These are phyloP conservation scores for Elegia similella DNA, from an alignment of 2,888 invertebrate genomes.

Conservation along the genomic window DNA sequence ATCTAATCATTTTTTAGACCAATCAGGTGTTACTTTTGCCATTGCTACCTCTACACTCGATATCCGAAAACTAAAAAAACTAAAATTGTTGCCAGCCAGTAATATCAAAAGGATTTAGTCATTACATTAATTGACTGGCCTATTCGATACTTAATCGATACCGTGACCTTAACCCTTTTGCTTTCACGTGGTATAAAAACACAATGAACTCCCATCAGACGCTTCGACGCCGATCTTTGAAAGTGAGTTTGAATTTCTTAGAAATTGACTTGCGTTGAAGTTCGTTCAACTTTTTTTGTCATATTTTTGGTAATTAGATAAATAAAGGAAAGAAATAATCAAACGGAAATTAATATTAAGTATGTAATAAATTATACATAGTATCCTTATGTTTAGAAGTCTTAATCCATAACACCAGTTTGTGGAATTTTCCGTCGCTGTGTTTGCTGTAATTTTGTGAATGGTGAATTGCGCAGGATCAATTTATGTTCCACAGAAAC, in stretches of 20 bases:
- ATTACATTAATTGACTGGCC: slow-evolving; percentile 3
- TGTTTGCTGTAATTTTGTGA: no score
- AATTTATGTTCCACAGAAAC: no score
- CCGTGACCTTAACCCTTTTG: slow-evolving; percentile 8
- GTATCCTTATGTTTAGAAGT: no score
- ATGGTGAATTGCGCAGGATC: no score
- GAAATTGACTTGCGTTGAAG: slow-evolving; percentile 17
- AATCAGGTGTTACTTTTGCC: slow-evolving; percentile 4
- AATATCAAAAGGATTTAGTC: not conserved
- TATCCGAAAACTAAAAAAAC: not conserved
- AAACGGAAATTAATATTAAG: no score
- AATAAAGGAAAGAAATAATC: no score
- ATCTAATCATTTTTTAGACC: not conserved
- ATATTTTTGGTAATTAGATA: no score
- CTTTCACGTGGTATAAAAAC: slow-evolving; percentile 7
- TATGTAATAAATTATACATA: no score
- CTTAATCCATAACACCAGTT: no score
- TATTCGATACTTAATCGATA: slow-evolving; percentile 12
- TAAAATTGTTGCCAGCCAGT: not conserved
- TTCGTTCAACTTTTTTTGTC: not conserved
- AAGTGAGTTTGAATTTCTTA: slow-evolving; percentile 30
- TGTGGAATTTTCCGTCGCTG: no score
- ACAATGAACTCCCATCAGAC: slow-evolving; percentile 11
- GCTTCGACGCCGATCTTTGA: slow-evolving; percentile 18
- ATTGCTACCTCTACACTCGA: not conserved